These are phyloP conservation scores for Eufriesea mexicana DNA, from an alignment of 1,140 invertebrate genomes.

Conservation along the genomic window DNA sequence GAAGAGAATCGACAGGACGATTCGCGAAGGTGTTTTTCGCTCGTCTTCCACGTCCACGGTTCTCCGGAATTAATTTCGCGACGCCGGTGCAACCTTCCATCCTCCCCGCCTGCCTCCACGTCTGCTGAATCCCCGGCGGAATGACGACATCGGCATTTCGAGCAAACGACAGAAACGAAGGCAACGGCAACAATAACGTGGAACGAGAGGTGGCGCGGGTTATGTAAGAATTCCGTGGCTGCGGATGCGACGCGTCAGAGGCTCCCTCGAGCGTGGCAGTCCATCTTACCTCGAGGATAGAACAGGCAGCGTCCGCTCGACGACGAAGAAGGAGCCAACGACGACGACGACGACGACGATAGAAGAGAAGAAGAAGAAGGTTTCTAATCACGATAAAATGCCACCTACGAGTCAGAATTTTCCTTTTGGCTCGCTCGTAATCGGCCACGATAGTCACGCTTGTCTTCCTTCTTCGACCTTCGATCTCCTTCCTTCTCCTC, in stretches of 20 bases:
- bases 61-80: background rate
- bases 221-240: conserved; percentile 60
- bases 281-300: conserved; percentile 56
- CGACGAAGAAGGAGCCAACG: conserved; percentile 4
- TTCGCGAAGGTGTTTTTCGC: too few relatives aligned
- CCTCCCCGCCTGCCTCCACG: background rate
- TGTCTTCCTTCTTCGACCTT: conserved; percentile 57
- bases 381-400: conserved; percentile 58
- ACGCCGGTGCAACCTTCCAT: conserved; percentile 2
- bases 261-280: conserved; percentile 70
- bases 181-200: conserved; percentile 65
- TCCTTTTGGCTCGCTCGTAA: conserved; percentile 52
- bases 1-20: too few relatives aligned
- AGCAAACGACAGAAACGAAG: conserved; percentile 62
- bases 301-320: conserved; percentile 6
- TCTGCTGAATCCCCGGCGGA: conserved; percentile 2
- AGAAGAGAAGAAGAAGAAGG: conserved; percentile 11
- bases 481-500: conserved; percentile 32
- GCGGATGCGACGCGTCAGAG: conserved; percentile 72
- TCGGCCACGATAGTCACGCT: conserved; percentile 52
- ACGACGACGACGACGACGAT: background rate
- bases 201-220: conserved; percentile 59
- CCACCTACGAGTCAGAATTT: conserved; percentile 62
- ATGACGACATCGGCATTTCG: conserved; percentile 65
- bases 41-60: background rate